A percentile compares a stretch with the other conserved stretches of the same genome.
phyloP scores from a whole-genome alignment of 2,888 invertebrate genomes.

The Stenoptilia bipunctidactyla region DNA sequence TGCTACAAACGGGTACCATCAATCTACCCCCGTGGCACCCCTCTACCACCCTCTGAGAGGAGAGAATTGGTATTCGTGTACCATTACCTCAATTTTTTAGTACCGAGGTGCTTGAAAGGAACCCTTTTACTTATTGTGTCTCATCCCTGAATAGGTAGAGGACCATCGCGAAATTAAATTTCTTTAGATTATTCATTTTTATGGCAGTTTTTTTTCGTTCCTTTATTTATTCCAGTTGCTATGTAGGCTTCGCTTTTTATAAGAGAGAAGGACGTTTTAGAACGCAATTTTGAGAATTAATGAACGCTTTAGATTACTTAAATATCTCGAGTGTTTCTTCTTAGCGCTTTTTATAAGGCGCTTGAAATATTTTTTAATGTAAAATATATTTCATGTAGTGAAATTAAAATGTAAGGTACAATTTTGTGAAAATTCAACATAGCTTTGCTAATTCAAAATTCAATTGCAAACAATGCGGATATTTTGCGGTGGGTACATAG shows the following conservation, averaged over 20 bases:
- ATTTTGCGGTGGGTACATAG: too few species aligned
- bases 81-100: slow-evolving; percentile 70
- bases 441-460: too few species aligned
- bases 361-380: not conserved
- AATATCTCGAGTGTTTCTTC: not conserved
- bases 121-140: slow-evolving; percentile 65
- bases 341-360: not conserved
- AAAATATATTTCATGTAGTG: too few species aligned
- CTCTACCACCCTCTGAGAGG: slow-evolving; percentile 27
- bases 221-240: slow-evolving; percentile 12
- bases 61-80: slow-evolving; percentile 68
- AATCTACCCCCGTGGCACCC: slow-evolving; percentile 44
- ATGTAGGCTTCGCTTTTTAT: not conserved
- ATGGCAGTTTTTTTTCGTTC: slow-evolving; percentile 18
- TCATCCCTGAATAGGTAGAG: slow-evolving; percentile 50
- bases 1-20: slow-evolving; percentile 67
- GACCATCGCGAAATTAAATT: slow-evolving; percentile 53
- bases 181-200: slow-evolving; percentile 44
- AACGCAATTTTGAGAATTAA: not conserved
- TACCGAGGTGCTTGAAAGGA: slow-evolving; percentile 55
- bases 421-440: too few species aligned
- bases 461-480: too few species aligned
- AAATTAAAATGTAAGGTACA: too few species aligned
- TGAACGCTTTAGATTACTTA: not conserved
- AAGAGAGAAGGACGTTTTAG: not conserved